Base-by-base conservation (phyloP, 2,797 vertebrate species). In the Furcifer pardalis region DNA sequence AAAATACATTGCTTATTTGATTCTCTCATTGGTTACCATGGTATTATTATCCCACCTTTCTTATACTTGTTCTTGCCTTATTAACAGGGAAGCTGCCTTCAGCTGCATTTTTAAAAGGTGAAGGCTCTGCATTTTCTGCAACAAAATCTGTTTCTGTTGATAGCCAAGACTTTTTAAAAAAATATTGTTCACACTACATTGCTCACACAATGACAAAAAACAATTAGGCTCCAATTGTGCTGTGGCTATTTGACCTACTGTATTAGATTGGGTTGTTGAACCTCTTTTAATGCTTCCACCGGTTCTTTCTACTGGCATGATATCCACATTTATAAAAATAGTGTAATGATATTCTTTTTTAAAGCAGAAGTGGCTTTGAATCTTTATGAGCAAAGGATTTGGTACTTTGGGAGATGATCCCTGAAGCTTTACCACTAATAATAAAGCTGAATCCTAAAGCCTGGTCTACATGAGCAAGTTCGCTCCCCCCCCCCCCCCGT, bases 121-220 rank as follows among this genome's bases (percentile, higher is more conserved):
- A 4, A 0, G 9, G 25, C 60, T 85, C 62, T 86, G 78, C 35
- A 52, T 78, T 75, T 15, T 13, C 19, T 23, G 25, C 37, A 23
- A 37, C 59, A 63, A 17, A 73, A 75, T 66, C 59, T 72, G 46
- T 44, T 79, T 35, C 2, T 37, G 4, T 56, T 65, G 46, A 79
- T 68, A 37, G 25, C 17, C 3, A 86, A 84, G 1, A 0, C 68
- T 83, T 56, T 15, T 15, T 66, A 56, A 79, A 84, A 84, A 1
- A 13, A 86, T 88, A 79, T 81, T 3, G 32, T 9, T 4, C 62
- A 7, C 30, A 35, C 0, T 27, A 19, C 69, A 23, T 52, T 56
- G 75, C n/a, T 4, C 81, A 60, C n/a, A 79, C 63, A 83, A 66
- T 62, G 71, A 4, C 71, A 68, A 8, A 81, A 86, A 86, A 6